phyloP scores from a whole-genome alignment of 2,888 invertebrate species.

The Lordiphosa andalusiaca region DNA sequence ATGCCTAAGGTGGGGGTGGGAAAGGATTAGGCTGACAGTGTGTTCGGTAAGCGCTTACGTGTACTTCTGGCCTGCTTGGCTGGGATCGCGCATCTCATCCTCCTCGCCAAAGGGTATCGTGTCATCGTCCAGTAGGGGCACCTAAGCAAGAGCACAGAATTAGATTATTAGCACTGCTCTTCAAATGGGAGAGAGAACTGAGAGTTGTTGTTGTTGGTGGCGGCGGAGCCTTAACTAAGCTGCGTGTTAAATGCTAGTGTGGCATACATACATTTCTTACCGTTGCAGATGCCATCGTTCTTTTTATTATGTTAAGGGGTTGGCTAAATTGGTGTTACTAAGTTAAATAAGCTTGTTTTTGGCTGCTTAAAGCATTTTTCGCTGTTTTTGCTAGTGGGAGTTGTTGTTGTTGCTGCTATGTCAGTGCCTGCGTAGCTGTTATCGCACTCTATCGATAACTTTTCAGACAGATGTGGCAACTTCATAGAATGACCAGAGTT shows the following conservation, averaged over 20 bases:
- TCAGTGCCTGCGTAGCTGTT: slow-evolving; percentile 50
- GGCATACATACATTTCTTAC: slow-evolving; percentile 81
- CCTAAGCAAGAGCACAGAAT: slow-evolving; percentile 82
- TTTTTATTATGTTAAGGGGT: slow-evolving; percentile 23
- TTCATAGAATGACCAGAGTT: not conserved
- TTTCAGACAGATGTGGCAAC: not conserved
- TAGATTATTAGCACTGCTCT: slow-evolving; percentile 22
- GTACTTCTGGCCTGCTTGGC: slow-evolving; percentile 72
- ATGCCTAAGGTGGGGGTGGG: slow-evolving; percentile 83
- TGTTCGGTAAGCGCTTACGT: slow-evolving; percentile 70
- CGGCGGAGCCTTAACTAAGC: slow-evolving; percentile 29
- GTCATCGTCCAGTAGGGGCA: slow-evolving; percentile 92
- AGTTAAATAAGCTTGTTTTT: slow-evolving; percentile 13
- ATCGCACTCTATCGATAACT: slow-evolving; percentile 42
- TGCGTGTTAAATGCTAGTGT: slow-evolving; percentile 50
- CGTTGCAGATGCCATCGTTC: slow-evolving; percentile 78
- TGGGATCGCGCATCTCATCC: slow-evolving; percentile 82
- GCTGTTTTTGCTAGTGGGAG: slow-evolving; percentile 2
- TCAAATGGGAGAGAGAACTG: not conserved
- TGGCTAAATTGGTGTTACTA: slow-evolving; percentile 31
- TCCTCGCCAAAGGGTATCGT: slow-evolving; percentile 93
- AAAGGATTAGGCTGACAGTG: slow-evolving; percentile 76
- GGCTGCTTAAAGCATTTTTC: slow-evolving; percentile 50
- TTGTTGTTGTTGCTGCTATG: slow-evolving; percentile 19
- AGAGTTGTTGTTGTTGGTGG: slow-evolving; percentile 12